phyloP scores from a whole-genome alignment of 2,113 vertebrate genomes.

The Nematolebias whitei region DNA sequence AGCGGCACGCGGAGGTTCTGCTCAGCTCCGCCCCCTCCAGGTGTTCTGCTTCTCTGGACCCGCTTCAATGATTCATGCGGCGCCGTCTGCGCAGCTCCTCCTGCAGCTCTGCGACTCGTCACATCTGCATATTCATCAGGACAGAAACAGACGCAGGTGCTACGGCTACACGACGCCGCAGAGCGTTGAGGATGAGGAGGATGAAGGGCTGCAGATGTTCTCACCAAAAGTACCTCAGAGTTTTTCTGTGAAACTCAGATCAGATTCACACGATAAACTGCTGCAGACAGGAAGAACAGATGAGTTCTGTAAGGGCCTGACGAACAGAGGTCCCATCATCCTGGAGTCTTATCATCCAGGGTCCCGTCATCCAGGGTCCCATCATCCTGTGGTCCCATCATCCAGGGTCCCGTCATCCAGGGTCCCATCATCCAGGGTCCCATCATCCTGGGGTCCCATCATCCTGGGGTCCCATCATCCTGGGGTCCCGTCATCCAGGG shows the following conservation, averaged over 20 bases:
- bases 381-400: too few relatives aligned
- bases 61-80: conserved; percentile 67
- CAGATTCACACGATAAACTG: neutral
- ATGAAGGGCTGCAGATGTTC: conserved; percentile 42
- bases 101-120: conserved; percentile 8
- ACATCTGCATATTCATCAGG: conserved; percentile 49
- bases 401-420: too few relatives aligned
- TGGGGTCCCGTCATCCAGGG: too few relatives aligned
- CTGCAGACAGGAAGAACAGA: neutral
- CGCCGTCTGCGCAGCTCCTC: conserved; percentile 47
- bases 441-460: too few relatives aligned
- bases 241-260: neutral
- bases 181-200: conserved; percentile 3
- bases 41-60: conserved; percentile 63
- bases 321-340: too few relatives aligned
- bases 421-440: too few relatives aligned
- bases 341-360: too few relatives aligned
- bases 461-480: too few relatives aligned
- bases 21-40: conserved; percentile 43
- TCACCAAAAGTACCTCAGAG: neutral
- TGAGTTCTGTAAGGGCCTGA: too few relatives aligned
- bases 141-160: conserved; percentile 40
- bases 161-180: neutral
- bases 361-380: too few relatives aligned
- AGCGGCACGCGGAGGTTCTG: neutral